These are phyloP conservation scores for Phortica variegata DNA, from an alignment of 1,140 invertebrate species.

Conservation along the genomic window DNA sequence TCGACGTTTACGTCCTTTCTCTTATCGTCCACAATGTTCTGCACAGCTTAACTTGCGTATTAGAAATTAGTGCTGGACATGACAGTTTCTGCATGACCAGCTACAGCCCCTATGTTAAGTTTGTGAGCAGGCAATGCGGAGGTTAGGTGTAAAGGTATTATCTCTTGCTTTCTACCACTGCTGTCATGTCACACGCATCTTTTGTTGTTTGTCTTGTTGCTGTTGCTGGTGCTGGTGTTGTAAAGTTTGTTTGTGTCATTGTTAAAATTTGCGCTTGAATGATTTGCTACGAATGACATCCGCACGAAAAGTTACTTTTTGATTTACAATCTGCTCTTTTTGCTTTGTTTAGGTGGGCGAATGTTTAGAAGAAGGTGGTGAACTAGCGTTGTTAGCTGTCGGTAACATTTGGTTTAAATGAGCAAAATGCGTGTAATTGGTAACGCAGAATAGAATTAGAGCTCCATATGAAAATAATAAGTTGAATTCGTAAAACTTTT, in stretches of 20 bases:
- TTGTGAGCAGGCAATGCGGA: constrained; percentile 4
- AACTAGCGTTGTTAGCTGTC: constrained; percentile 33
- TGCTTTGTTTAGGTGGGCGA: constrained; percentile 43
- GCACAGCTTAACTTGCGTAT: too few relatives aligned
- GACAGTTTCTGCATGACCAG: constrained; percentile 54
- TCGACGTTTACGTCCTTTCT: too few relatives aligned
- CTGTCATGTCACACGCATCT: constrained; percentile 26
- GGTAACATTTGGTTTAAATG: constrained; percentile 56
- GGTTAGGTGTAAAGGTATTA: constrained; percentile 55
- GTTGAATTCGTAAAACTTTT: too few relatives aligned
- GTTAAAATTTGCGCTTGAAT: constrained; percentile 55
- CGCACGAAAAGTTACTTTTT: constrained; percentile 53
- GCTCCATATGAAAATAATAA: too few relatives aligned
- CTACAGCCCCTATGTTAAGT: constrained; percentile 39
- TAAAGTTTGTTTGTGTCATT: constrained; percentile 51
- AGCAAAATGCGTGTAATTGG: constrained; percentile 55
- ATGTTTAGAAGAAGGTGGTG: background rate
- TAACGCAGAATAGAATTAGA: too few relatives aligned
- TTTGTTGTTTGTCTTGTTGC: constrained; percentile 19
- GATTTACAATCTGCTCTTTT: constrained; percentile 52
- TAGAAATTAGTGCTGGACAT: constrained; percentile 48
- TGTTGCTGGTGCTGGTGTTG: constrained; percentile 14
- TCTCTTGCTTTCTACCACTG: constrained; percentile 28
- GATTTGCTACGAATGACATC: constrained; percentile 54
- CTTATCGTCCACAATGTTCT: too few relatives aligned